These are phyloP conservation scores for Ennomos fuscantarius DNA, from an alignment of 2,888 invertebrate species.

Conservation along the genomic window DNA sequence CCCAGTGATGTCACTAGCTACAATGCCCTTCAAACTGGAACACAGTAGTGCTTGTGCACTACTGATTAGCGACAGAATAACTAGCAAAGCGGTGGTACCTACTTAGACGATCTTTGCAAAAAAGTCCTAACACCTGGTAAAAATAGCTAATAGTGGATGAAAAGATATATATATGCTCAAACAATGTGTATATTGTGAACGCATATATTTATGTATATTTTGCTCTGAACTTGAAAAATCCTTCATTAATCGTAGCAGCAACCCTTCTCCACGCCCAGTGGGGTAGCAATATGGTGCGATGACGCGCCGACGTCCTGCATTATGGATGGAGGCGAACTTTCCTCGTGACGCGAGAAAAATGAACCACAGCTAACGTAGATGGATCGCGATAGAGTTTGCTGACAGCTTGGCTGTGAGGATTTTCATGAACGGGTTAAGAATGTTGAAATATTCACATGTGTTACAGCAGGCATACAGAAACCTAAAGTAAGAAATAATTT, in stretches of 20 bases:
- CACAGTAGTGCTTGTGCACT: no score
- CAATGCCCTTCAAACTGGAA: no score
- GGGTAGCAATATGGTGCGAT: constrained; percentile 75
- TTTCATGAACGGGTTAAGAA: constrained; percentile 10
- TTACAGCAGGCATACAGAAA: no score
- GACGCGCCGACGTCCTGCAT: constrained; percentile 82
- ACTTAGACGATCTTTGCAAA: no score
- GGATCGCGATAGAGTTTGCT: constrained; percentile 75
- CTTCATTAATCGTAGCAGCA: constrained; percentile 69
- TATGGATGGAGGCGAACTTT: constrained; percentile 80
- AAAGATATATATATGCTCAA: no score
- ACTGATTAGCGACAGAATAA: no score
- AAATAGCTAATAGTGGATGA: no score
- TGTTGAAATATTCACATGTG: no score
- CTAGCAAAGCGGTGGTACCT: no score
- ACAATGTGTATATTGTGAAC: not conserved
- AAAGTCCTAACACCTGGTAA: no score
- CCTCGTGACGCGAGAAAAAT: constrained; percentile 83
- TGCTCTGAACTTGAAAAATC: constrained; percentile 37
- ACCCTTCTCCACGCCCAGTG: constrained; percentile 58
- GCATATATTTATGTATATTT: not conserved
- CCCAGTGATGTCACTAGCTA: no score
- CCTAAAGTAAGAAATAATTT: no score
- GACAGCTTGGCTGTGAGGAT: constrained; percentile 30
- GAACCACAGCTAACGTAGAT: constrained; percentile 72